Conservation (phyloP, 2,113 vertebrate genomes). For the Oophaga pumilio region DNA sequence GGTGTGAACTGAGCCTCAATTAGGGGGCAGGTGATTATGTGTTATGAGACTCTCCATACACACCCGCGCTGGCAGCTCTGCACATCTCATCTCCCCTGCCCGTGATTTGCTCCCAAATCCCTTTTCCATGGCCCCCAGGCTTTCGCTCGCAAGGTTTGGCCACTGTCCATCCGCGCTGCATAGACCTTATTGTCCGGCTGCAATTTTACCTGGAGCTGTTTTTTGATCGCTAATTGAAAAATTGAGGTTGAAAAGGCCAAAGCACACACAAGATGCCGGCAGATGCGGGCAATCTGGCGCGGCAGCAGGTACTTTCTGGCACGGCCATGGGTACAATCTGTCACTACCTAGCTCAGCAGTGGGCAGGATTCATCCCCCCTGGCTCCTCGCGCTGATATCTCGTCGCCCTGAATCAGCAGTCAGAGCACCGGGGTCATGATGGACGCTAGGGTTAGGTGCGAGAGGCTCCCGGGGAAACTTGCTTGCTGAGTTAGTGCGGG, state of each 20-base stretch:
- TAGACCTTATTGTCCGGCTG: conserved; percentile 51
- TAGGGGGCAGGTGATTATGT: background rate
- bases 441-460: background rate
- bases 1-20: background rate
- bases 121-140: conserved; percentile 44
- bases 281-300: conserved; percentile 44
- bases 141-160: conserved; percentile 21
- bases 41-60: background rate
- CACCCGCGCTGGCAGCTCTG: background rate
- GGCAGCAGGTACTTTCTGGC: conserved; percentile 28
- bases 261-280: conserved; percentile 38
- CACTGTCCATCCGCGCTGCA: conserved; percentile 8
- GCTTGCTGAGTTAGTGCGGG: background rate
- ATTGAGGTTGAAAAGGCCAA: conserved; percentile 51
- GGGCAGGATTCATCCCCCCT: background rate
- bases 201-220: conserved; percentile 45
- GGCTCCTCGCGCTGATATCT: background rate
- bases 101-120: conserved; percentile 47
- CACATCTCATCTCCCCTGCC: conserved; percentile 30
- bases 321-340: conserved; percentile 37
- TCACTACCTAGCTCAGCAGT: conserved; percentile 24
- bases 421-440: background rate
- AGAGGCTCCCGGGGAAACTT: background rate
- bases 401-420: background rate
- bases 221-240: conserved; percentile 54